Evolutionary conservation across 1,140 invertebrate genomes (phyloP).

Genomic region (Mamestra configurata): DNA sequence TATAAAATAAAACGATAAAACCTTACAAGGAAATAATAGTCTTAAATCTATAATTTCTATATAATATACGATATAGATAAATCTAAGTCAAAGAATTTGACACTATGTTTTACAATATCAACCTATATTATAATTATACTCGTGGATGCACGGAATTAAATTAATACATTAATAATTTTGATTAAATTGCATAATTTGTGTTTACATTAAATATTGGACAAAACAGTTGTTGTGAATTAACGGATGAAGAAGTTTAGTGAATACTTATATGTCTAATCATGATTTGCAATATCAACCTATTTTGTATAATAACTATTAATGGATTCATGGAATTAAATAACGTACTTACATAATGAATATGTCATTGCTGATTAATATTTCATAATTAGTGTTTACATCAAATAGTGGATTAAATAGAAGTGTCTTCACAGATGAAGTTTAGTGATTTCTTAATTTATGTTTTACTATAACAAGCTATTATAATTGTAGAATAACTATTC

Average conservation of each 20-base stretch:
- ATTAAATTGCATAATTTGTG: conserved; percentile 31
- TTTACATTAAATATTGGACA: conserved; percentile 23
- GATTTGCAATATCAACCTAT: too few relatives aligned
- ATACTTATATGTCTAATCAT: conserved; percentile 40
- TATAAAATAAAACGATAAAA: conserved; percentile 52
- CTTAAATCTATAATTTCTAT: conserved; percentile 55
- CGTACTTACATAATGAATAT: too few relatives aligned
- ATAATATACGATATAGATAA: conserved; percentile 43
- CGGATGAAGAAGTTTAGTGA: conserved; percentile 1
- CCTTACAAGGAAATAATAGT: conserved; percentile 57
- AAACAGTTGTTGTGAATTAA: conserved; percentile 27
- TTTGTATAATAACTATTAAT: too few relatives aligned
- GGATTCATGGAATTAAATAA: too few relatives aligned
- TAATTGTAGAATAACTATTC: too few relatives aligned
- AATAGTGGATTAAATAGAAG: too few relatives aligned
- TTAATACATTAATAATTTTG: conserved; percentile 54
- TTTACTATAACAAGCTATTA: too few relatives aligned
- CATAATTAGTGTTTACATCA: too few relatives aligned
- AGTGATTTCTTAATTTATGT: too few relatives aligned
- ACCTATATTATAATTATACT: conserved; percentile 37
- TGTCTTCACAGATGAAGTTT: too few relatives aligned
- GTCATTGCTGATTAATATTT: too few relatives aligned
- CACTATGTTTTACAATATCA: conserved; percentile 29
- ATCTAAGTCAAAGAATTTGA: conserved; percentile 32
- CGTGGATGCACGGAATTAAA: conserved; percentile 52